Percentiles rank a stretch among this genome's conserved stretches.
These are phyloP conservation scores for Sterrhoptilus dennistouni DNA, from an alignment of 2,113 vertebrate genomes.

Conservation along the genomic window DNA sequence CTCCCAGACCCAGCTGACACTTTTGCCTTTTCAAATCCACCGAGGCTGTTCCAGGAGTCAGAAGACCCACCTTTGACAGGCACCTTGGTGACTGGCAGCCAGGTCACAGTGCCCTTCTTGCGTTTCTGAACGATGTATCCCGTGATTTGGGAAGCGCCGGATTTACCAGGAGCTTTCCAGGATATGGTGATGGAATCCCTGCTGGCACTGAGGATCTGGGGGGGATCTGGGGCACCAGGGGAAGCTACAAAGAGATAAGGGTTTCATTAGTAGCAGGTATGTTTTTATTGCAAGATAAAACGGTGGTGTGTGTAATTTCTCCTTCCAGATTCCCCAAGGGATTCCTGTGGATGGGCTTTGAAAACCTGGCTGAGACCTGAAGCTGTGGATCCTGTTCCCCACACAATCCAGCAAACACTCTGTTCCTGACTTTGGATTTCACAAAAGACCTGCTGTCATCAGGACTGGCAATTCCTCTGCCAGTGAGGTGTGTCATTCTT, in stretches of 20 bases:
- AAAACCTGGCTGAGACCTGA: background rate
- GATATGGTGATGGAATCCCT: constrained; percentile 78
- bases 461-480: background rate
- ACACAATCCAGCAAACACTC: background rate
- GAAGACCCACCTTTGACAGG: constrained; percentile 76
- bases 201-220: constrained; percentile 78
- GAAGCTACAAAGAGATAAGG: constrained; percentile 69
- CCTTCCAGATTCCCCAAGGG: background rate
- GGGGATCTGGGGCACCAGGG: constrained; percentile 80
- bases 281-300: background rate
- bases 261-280: background rate
- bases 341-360: background rate
- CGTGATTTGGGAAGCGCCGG: constrained; percentile 75
- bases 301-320: background rate
- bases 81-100: constrained; percentile 76
- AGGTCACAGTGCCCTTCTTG: constrained; percentile 84
- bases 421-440: background rate
- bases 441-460: background rate
- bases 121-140: constrained; percentile 88
- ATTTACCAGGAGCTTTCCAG: constrained; percentile 81
- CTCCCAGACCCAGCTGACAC: background rate
- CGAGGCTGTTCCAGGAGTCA: background rate
- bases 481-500: background rate
- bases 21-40: background rate
- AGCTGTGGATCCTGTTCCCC: background rate